Conservation (phyloP, 2,797 vertebrate genomes). For the Macropodus opercularis region DNA sequence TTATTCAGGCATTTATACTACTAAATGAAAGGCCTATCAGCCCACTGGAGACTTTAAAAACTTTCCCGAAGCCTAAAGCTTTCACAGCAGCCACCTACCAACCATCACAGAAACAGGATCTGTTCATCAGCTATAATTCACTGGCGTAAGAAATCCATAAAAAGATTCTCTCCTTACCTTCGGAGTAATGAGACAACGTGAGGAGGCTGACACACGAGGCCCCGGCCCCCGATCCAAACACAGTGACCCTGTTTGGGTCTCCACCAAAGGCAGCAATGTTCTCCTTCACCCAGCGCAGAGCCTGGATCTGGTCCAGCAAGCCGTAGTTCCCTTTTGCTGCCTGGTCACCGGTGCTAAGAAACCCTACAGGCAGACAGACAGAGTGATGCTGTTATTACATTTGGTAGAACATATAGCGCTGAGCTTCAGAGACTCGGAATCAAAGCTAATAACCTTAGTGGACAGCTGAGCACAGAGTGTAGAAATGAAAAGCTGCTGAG, state of each 20-base stretch:
- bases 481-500: not conserved
- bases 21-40: slow-evolving; percentile 21
- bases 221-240: slow-evolving; percentile 96
- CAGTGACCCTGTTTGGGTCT: slow-evolving; percentile 92
- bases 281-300: slow-evolving; percentile 96
- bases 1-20: slow-evolving; percentile 42
- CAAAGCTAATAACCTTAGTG: not conserved
- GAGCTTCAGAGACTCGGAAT: not conserved
- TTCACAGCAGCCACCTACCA: slow-evolving; percentile 13
- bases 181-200: slow-evolving; percentile 96
- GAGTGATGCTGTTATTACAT: not conserved
- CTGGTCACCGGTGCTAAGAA: slow-evolving; percentile 95
- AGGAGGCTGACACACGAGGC: slow-evolving; percentile 96
- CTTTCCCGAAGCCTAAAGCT: slow-evolving; percentile 13
- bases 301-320: slow-evolving; percentile 96
- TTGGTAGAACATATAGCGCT: not conserved
- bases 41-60: slow-evolving; percentile 32
- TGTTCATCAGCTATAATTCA: not conserved
- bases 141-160: too few relatives aligned
- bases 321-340: slow-evolving; percentile 97
- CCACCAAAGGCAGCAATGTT: slow-evolving; percentile 94
- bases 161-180: slow-evolving; percentile 82
- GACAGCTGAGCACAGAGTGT: not conserved
- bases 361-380: slow-evolving; percentile 79
- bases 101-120: not conserved